Base-by-base conservation (phyloP, 2,797 vertebrate genomes). In the Nyctalus aviator region DNA sequence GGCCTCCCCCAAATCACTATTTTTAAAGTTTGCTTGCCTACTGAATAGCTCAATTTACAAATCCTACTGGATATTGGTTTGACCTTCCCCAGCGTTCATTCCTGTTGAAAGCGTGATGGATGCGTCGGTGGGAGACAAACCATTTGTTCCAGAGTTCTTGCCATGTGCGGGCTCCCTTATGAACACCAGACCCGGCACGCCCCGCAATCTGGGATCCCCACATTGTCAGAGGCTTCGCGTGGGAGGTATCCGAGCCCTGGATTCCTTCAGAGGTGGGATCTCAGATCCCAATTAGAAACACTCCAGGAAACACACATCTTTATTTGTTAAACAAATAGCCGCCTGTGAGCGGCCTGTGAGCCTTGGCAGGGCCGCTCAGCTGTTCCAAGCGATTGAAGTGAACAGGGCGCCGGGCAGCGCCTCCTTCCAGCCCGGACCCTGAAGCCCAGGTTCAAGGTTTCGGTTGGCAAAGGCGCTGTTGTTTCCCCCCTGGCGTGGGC, bases 271-370 rank as follows among this genome's bases (percentile, higher is more conserved):
- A 94, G 81, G 73, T 73, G 27, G 46, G 75, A 75, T 62, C 69
- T 75, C 76, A 71, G 46, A 75, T 86, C 88, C 68, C 59, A 44
- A 71, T 97, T 95, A 97, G 92, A 95, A 90, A 93, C 32, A 90
- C 89, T 94, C 84, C 79, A 94, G 94, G 92, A 97, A 94, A 79
- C 59, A 92, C 2, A 13, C 88, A 88, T 94, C 64, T 96, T 96
- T 92, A 92, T 97, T 97, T 97, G 93, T 93, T 96, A 96, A 95
- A 89, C 77, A 96, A 95, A 92, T 68, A 84, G 93, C 83, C 59
- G 88, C 71, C 71, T 91, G 76, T 68, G 92, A 59, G 72, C 44
- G 44, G 90, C 69, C 71, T 91, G 76, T 68, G 92, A 59, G 72
- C 81, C 93, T 94, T 94, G 82, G 59, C 94, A 71, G 37, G 86